phyloP scores from a whole-genome alignment of 2,888 invertebrate species.

The Tinea pellionella region DNA sequence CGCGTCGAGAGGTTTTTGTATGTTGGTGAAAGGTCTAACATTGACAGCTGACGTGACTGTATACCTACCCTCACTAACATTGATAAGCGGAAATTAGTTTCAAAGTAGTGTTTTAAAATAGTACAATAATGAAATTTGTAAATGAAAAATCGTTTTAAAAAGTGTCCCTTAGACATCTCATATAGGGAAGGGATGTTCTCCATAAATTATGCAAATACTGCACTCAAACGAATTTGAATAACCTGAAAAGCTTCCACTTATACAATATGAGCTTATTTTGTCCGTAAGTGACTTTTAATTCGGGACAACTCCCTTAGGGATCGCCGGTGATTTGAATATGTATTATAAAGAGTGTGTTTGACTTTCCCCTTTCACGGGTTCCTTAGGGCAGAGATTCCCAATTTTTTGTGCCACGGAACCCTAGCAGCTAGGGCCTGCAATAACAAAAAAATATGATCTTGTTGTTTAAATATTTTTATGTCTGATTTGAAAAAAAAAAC shows the following conservation, averaged over 20 bases:
- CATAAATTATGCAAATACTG: slow-evolving; percentile 6
- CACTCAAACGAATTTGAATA: background rate
- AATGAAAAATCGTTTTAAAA: background rate
- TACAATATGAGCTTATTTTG: background rate
- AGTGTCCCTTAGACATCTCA: background rate
- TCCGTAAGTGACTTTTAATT: slow-evolving; percentile 8
- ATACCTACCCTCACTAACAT: too few species aligned
- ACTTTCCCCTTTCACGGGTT: slow-evolving; percentile 11
- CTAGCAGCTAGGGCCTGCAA: too few species aligned
- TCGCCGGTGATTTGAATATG: slow-evolving; percentile 25
- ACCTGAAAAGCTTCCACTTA: background rate
- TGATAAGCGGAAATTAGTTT: too few species aligned
- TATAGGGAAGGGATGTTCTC: background rate
- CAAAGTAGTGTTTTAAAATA: too few species aligned
- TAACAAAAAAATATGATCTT: too few species aligned
- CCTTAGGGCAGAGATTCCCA: background rate
- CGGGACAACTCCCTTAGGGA: background rate
- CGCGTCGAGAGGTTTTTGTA: too few species aligned
- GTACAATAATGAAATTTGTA: too few species aligned
- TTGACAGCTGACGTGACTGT: too few species aligned
- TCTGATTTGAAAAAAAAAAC: too few species aligned
- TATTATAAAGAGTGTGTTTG: slow-evolving; percentile 23
- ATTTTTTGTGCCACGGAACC: too few species aligned
- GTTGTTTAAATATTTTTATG: too few species aligned
- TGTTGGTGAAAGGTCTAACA: too few species aligned